Conservation (phyloP, 2,113 vertebrate genomes). For the Burhinus bistriatus region DNA sequence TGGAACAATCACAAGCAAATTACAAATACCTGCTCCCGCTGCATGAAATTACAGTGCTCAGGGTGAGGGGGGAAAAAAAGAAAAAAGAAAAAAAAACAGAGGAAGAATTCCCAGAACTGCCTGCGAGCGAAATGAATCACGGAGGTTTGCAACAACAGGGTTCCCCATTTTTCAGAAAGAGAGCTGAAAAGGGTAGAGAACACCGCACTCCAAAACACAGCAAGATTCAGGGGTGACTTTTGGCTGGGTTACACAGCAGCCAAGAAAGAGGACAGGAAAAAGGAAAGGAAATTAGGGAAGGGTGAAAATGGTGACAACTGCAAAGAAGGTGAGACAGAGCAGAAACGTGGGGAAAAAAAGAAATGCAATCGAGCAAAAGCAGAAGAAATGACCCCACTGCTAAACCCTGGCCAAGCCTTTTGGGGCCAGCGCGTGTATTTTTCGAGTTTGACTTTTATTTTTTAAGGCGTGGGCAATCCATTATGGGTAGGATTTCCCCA, state of each 20-base stretch:
- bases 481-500: neutral
- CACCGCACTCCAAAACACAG: accelerated
- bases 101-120: neutral
- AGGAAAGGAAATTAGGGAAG: neutral
- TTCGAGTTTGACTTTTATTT: neutral
- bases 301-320: neutral
- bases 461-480: neutral
- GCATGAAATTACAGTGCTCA: conserved; percentile 32
- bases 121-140: conserved; percentile 2
- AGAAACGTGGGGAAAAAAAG: neutral
- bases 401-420: neutral
- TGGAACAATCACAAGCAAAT: neutral
- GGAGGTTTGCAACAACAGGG: neutral
- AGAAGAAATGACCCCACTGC: neutral
- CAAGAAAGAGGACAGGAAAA: neutral
- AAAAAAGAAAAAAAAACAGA: neutral
- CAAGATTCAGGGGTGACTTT: accelerated
- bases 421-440: neutral
- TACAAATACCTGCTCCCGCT: conserved; percentile 34
- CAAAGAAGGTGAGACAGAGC: neutral
- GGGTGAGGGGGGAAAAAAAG: neutral
- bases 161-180: neutral
- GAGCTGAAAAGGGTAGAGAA: neutral
- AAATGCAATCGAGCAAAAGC: neutral
- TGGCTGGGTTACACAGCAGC: neutral